These are phyloP conservation scores for Amblyteles armatorius DNA, from an alignment of 2,888 invertebrate genomes.

Conservation along the genomic window DNA sequence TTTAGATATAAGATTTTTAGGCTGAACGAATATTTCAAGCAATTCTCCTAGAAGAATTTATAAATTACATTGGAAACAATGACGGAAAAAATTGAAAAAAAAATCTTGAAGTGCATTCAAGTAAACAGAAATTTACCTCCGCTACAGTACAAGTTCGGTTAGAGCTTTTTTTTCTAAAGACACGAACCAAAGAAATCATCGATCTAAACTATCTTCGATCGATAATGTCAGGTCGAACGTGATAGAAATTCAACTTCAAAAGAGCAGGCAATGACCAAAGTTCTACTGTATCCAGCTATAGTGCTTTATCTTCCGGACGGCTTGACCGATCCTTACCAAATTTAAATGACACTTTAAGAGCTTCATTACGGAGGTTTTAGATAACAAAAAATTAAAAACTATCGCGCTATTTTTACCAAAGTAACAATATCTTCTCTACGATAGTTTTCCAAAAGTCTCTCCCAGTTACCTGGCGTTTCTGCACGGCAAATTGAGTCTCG, in stretches of 20 bases:
- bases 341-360: neutral
- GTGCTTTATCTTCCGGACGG: neutral
- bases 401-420: neutral
- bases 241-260: neutral
- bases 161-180: too few relatives aligned
- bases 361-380: neutral
- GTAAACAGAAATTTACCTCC: too few relatives aligned
- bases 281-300: neutral
- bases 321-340: too few relatives aligned
- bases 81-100: too few relatives aligned
- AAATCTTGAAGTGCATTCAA: too few relatives aligned
- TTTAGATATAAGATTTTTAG: neutral
- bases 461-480: conserved; percentile 73
- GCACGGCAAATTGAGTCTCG: conserved; percentile 74
- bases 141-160: too few relatives aligned
- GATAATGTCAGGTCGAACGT: neutral
- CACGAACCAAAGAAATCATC: too few relatives aligned
- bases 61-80: neutral
- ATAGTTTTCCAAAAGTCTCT: neutral
- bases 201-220: too few relatives aligned
- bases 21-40: neutral
- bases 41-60: neutral
- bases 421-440: neutral
- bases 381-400: too few relatives aligned
- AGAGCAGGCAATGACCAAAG: neutral